Conservation (phyloP, 2,113 vertebrate genomes). For the Anarrhichthys ocellatus region DNA sequence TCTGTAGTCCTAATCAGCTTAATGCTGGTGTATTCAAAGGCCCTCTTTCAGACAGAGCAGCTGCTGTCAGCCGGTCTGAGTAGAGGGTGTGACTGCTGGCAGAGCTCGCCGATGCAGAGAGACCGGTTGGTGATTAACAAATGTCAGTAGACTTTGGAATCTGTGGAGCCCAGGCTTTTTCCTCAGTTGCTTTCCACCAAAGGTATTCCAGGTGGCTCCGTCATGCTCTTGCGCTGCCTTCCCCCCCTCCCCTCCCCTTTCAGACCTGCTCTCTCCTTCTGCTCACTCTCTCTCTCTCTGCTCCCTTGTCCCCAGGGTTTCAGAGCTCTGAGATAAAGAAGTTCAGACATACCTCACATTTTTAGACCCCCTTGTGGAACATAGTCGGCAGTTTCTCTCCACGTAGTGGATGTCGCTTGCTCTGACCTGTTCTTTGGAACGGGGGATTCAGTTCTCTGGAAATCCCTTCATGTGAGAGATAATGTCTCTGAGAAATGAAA, state of each 20-base stretch:
- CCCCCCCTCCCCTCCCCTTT: conserved; percentile 17
- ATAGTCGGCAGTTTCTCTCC: conserved; percentile 61
- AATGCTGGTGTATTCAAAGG: conserved; percentile 86
- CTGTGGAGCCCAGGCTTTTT: conserved; percentile 91
- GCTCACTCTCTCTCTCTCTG: conserved; percentile 24
- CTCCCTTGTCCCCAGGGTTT: conserved; percentile 69
- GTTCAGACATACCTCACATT: conserved; percentile 83
- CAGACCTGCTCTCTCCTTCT: conserved; percentile 41
- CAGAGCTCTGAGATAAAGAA: conserved; percentile 77
- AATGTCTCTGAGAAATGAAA: conserved; percentile 71
- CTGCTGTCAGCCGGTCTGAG: conserved; percentile 90
- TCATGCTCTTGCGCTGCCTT: conserved; percentile 75
- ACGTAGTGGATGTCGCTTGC: conserved; percentile 25
- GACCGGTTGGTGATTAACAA: conserved; percentile 99
- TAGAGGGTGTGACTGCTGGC: conserved; percentile 94
- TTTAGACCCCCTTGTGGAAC: conserved; percentile 79
- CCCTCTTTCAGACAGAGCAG: conserved; percentile 86
- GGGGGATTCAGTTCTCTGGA: conserved; percentile 26
- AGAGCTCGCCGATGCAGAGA: conserved; percentile 91
- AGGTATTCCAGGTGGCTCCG: conserved; percentile 87
- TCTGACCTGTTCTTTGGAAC: conserved; percentile 48
- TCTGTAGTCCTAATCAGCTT: conserved; percentile 84
- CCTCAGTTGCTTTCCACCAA: conserved; percentile 83
- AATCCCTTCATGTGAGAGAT: conserved; percentile 66
- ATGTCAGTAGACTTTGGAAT: conserved; percentile 99